Base-by-base conservation (phyloP, 2,888 invertebrate genomes). In the Allophyes oxyacanthae region DNA sequence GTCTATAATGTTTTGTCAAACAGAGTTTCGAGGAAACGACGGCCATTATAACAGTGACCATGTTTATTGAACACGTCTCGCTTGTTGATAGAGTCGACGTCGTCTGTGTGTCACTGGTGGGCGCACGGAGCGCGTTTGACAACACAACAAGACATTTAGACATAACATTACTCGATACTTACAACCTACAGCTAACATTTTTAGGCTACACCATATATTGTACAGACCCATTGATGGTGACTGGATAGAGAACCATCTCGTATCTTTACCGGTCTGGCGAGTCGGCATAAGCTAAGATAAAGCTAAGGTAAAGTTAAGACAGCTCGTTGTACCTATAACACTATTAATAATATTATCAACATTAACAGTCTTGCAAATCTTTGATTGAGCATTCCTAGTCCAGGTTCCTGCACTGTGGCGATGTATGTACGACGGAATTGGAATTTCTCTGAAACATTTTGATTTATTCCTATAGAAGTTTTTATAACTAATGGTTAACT, bases 1-100 rank as follows among this genome's bases (percentile, higher is more conserved):
- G 88, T 91, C 87, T 81, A 77, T 81, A 76, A 83, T 90, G 89
- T 92, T 89, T 88, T 88, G 86, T 84, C 78, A 90, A 88, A 84
- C 85, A 81, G 55, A 83, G 81, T 84, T 92, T 90, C 90, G 88
- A 82, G 82, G 90, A 87, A 89, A 85, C 75, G 79, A 72, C 73
- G 69, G 76, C 61, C 68, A 81, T 82, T 78, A 80, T 82, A 75
- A 82, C 77, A 81, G 75, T 61, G 72, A 55, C 60, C 67, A 61
- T 90, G 88, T 89, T 89, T 89, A 85, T 87, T 83, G 80, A 87
- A 87, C 66, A 59, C 53, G 58, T 40, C 53, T 63, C 15, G 63
- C 41, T 65, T 75, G 75, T 77, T 75, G 64, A 75, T 75, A 72
- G 57, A 64, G 56, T 10, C 33, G 33, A 50, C 49, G 51, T 40